Conservation (phyloP, 2,797 vertebrate genomes). For the Carduelis carduelis region DNA sequence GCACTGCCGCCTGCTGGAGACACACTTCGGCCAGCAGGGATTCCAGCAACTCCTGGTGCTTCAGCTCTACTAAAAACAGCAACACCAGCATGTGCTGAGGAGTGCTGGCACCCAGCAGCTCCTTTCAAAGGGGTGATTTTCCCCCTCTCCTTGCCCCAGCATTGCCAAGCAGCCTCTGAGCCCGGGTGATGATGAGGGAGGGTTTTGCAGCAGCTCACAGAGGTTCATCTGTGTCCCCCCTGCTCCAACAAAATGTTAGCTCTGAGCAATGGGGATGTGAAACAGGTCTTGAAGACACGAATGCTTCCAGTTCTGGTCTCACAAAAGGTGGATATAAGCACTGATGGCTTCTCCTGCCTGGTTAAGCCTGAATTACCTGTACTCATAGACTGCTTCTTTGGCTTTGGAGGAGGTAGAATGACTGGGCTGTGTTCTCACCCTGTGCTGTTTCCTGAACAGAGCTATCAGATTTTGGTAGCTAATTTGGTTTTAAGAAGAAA, state of each 20-base stretch:
- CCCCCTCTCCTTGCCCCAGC: not conserved
- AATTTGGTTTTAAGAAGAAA: not conserved
- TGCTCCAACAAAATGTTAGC: fast-evolving
- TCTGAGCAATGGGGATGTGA: not conserved
- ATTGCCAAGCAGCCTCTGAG: not conserved
- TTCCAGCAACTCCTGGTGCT: not conserved
- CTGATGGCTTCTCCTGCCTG: not conserved
- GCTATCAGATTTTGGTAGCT: not conserved
- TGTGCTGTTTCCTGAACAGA: not conserved
- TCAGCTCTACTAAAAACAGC: not conserved
- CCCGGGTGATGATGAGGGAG: fast-evolving
- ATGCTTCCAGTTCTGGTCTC: not conserved
- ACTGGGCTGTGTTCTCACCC: not conserved
- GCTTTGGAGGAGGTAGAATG: not conserved
- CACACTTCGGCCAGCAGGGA: not conserved
- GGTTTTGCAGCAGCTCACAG: not conserved
- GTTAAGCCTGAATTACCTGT: constrained; percentile 28
- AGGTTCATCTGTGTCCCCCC: not conserved
- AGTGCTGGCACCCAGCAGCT: not conserved
- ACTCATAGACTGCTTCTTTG: not conserved
- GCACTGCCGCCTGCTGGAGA: constrained; percentile 58
- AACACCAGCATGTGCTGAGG: not conserved
- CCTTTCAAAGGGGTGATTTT: not conserved
- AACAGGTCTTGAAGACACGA: not conserved
- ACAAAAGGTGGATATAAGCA: not conserved